A percentile compares a stretch with the other conserved stretches of the same genome.
These are phyloP conservation scores for Neosilurus mollespiculum DNA, from an alignment of 2,797 vertebrate species.

Conservation along the genomic window DNA sequence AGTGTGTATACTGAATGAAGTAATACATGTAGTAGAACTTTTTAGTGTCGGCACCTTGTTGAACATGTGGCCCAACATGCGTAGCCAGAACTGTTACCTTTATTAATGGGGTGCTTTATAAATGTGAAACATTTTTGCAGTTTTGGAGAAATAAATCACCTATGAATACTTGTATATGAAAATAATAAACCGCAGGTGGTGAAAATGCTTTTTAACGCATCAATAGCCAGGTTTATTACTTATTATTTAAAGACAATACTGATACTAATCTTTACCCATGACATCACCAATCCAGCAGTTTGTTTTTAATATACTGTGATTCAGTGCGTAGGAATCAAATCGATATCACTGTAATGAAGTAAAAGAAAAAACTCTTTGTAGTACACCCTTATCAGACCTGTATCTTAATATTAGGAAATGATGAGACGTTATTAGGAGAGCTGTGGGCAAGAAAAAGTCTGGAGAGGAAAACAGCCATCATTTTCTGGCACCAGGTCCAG, in stretches of 20 bases:
- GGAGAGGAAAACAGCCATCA: too few relatives aligned
- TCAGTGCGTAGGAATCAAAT: too few relatives aligned
- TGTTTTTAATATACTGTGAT: background rate
- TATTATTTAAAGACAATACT: background rate
- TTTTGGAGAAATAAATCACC: too few relatives aligned
- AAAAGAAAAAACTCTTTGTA: background rate
- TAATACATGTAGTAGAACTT: too few relatives aligned
- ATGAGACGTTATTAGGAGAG: background rate
- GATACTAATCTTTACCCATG: background rate
- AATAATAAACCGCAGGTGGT: background rate
- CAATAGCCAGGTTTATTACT: background rate
- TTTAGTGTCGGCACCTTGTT: too few relatives aligned
- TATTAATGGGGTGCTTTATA: too few relatives aligned
- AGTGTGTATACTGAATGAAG: too few relatives aligned
- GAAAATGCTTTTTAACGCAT: too few relatives aligned
- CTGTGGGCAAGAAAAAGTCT: background rate
- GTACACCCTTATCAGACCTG: background rate
- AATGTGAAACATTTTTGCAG: too few relatives aligned
- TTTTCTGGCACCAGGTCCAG: background rate
- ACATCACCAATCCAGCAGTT: background rate
- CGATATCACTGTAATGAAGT: background rate
- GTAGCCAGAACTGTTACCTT: too few relatives aligned
- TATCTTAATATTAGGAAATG: background rate
- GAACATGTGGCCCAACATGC: too few relatives aligned
- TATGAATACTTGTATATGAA: too few relatives aligned